Evolutionary conservation across 2,113 vertebrate genomes (phyloP), one percentile per base, ranked within the genome.

Genomic region (Sebastes schlegelii): DNA sequence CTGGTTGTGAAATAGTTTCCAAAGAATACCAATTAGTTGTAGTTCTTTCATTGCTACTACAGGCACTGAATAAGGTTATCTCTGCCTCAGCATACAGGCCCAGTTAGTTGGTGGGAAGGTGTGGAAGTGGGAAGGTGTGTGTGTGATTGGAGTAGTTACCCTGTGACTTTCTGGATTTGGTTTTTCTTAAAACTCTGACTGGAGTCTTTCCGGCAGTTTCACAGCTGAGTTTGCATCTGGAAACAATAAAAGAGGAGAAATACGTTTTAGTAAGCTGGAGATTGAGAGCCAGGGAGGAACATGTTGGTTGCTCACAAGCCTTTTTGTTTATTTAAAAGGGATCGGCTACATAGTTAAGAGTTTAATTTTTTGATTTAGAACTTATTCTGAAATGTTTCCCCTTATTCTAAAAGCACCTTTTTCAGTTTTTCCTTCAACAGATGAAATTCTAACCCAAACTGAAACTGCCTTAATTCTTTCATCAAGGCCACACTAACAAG

Each of bases 11-110:
- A 57, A 63, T n/a, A 6, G 21, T 83, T 75, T 67, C 26, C 14
- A 62, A 78, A 58, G 48, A 83, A 80, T 71, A 48, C 54, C 12
- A 52, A 80, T 80, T 80, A 80, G 45, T 58, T 43, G 42, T 40
- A 73, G 51, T 67, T 79, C 60, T 66, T 68, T 73, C 40, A 49
- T 74, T 75, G 46, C 70, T 68, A 76, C 26, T 63, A 34, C 82
- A 62, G 67, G 55, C 82, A 55, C 16, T 0, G 0, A 66, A 46
- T 49, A 48, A 65, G 42, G 19, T 87, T 74, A 77, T 80, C 65
- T 0, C 6, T 45, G 46, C 42, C 11, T 73, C 19, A 10, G 63
- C 70, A 61, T 52, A 23, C 23, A 85, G 46, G 43, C 26, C 17
- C 21, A 13, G 43, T 70, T 71, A 1, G 40, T 71, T 48, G 12